Evolutionary conservation across 2,113 vertebrate genomes (phyloP).

Genomic region (Syrrhaptes paradoxus): DNA sequence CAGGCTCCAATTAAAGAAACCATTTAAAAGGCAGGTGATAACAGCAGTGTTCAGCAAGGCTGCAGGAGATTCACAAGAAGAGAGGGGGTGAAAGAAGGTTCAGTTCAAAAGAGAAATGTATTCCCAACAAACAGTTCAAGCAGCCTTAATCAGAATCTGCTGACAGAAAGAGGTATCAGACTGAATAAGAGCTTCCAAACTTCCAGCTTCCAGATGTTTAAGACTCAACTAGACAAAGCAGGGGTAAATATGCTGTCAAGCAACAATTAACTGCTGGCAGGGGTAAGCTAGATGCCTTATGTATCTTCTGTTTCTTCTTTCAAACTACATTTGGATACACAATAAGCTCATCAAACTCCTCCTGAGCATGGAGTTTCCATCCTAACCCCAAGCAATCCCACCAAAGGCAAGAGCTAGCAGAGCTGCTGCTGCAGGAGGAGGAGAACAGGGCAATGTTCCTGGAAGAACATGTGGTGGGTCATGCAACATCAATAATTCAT

Average conservation of each 20-base stretch:
- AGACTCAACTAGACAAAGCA: background rate
- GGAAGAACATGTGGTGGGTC: background rate
- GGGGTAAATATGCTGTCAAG: background rate
- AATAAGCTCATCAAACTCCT: background rate
- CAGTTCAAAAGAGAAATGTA: background rate
- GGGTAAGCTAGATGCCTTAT: background rate
- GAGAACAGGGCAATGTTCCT: background rate
- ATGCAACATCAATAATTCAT: background rate
- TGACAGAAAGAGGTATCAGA: background rate
- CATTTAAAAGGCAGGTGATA: background rate
- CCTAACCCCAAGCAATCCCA: background rate
- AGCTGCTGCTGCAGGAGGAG: background rate
- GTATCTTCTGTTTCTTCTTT: background rate
- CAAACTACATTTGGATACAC: background rate
- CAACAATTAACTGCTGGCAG: background rate
- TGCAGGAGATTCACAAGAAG: background rate
- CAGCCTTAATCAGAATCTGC: background rate
- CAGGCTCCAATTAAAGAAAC: background rate
- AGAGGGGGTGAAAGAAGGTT: background rate
- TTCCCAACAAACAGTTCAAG: background rate
- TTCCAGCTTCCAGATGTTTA: background rate
- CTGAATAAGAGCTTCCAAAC: background rate
- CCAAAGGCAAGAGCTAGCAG: background rate
- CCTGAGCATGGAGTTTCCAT: background rate
- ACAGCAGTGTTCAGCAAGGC: background rate